Conservation (phyloP, 2,113 vertebrate genomes). For the Cyanoramphus novaezelandiae region DNA sequence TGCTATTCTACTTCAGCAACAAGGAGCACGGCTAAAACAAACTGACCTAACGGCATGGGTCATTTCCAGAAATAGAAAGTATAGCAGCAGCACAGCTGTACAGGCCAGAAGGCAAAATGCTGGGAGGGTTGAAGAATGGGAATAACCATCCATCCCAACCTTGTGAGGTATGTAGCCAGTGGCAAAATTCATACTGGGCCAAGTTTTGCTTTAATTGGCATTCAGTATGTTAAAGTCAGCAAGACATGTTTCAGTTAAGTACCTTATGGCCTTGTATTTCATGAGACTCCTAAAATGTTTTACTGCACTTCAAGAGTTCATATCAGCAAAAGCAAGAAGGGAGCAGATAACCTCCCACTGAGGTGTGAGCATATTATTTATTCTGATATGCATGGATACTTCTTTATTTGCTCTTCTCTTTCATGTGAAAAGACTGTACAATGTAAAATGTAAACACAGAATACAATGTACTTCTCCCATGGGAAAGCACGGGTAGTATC, state of each 20-base stretch:
- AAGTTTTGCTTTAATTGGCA: conserved; percentile 29
- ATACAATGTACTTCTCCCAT: background rate
- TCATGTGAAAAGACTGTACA: background rate
- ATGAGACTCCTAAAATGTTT: background rate
- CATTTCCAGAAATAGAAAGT: conserved; percentile 55
- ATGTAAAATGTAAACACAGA: background rate
- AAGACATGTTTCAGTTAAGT: background rate
- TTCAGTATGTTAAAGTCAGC: background rate
- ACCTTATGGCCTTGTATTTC: background rate
- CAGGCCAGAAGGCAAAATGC: conserved; percentile 40
- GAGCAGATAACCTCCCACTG: background rate
- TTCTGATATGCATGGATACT: background rate
- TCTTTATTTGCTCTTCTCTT: background rate
- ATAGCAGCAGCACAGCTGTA: conserved; percentile 42
- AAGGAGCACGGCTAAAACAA: conserved; percentile 59
- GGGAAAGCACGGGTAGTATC: background rate
- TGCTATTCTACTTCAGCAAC: conserved; percentile 49
- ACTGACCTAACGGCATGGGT: conserved; percentile 59
- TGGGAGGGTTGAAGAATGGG: background rate
- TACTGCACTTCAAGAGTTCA: background rate
- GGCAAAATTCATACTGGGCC: conserved; percentile 11
- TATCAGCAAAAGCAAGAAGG: background rate
- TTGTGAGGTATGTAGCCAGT: conserved; percentile 21
- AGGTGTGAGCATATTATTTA: background rate
- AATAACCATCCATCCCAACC: background rate